phyloP scores from a whole-genome alignment of 2,888 invertebrate genomes.

The Parascotia fuliginaria region DNA sequence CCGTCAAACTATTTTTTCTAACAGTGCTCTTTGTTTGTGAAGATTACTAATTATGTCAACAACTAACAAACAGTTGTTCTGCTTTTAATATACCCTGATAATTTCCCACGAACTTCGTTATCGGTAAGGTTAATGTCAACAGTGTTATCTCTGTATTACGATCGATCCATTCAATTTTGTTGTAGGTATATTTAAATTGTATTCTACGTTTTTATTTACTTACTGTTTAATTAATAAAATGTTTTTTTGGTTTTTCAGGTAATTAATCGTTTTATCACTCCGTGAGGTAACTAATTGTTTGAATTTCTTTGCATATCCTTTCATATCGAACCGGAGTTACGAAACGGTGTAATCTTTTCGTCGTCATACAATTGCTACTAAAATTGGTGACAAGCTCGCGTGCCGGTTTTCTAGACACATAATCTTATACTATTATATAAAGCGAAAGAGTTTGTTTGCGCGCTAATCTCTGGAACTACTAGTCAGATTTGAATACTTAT shows the following conservation, averaged over 20 bases:
- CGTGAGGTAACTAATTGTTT: too few species aligned
- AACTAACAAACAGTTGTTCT: constrained; percentile 26
- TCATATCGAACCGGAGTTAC: too few species aligned
- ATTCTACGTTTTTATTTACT: not conserved
- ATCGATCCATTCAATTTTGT: not conserved
- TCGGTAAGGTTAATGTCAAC: constrained; percentile 31
- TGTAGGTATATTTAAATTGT: not conserved
- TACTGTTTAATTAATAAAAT: not conserved
- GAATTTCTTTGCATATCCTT: too few species aligned
- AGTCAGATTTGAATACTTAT: too few species aligned
- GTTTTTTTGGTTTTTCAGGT: not conserved
- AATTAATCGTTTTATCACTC: too few species aligned
- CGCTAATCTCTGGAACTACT: too few species aligned
- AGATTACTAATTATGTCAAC: constrained; percentile 27
- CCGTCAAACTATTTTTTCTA: not conserved
- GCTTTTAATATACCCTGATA: constrained; percentile 24
- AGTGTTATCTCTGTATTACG: not conserved
- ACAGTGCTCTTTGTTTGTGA: not conserved
- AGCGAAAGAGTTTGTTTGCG: too few species aligned
- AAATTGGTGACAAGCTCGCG: too few species aligned
- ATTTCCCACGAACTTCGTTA: constrained; percentile 36
- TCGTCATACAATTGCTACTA: too few species aligned
- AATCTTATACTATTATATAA: too few species aligned
- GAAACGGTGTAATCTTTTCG: too few species aligned
- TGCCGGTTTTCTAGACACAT: too few species aligned